Evolutionary conservation across 2,797 vertebrate species (phyloP), one percentile per base, ranked within the genome.

Genomic region (Allobates femoralis): DNA sequence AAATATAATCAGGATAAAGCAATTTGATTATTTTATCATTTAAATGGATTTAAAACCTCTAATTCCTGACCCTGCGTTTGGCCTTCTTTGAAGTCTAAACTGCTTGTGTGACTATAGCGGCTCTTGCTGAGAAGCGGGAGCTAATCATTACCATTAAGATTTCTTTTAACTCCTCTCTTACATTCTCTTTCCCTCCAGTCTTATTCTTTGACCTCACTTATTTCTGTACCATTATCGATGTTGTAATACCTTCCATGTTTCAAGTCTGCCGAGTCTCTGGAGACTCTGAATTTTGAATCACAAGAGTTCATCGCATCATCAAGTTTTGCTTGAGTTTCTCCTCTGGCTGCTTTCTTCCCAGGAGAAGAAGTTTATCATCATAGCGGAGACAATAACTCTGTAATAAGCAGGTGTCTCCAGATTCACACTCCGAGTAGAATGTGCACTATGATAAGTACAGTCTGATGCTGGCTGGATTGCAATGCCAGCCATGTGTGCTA

Each of bases 1-100:
- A 73, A 84, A 30, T n/a, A 80, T 87, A 87, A 87, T 84, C 86
- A 75, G 81, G 86, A 84, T 84, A 74, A 84, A 79, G 81, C 67
- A 80, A 78, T 79, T 73, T 87, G 64, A 83, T 87, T 87, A 87
- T 84, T 80, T 87, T 79, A 74, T 64, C 32, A 64, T 74, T 84
- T 80, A 86, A 84, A 80, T 73, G 58, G 67, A 62, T 74, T 79
- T 87, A 66, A 80, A 80, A 71, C 56, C 76, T 80, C 34, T 84
- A 87, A 87, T 80, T 84, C 86, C 82, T 87, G 41, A 87, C 67
- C 76, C 69, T 84, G 81, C 26, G 55, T 87, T 60, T 87, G 76
- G 67, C 76, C 34, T 53, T 67, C 77, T 84, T 87, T 87, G 56
- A 87, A 64, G 86, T 56, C 62, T 51, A 86, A 69, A 83, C 46